Evolutionary conservation across 2,888 invertebrate species (phyloP), one percentile per base, ranked within the genome.

Genomic region (Archips xylosteana): DNA sequence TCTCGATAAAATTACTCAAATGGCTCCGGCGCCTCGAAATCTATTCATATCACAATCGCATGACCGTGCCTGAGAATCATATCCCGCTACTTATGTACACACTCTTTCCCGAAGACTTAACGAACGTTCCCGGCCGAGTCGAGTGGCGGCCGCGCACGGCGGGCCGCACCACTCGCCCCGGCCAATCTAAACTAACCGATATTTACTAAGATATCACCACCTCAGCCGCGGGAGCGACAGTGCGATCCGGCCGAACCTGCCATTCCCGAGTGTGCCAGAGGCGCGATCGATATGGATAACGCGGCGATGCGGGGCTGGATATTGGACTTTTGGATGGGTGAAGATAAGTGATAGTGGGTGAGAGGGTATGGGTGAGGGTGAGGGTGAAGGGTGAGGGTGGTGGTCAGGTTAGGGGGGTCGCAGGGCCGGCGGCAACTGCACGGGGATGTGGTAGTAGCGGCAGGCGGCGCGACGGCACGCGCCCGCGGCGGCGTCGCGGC

Each of bases 361-460:
- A 74, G 76, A 75, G 79, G 80, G 74, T 73, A 63, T 75, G 23
- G 23, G 23, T 23, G 23, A 23, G 23, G 23, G 23, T 63, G 75
- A 63, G 77, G 74, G 67, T 63, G 64, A 69, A 74, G 75, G 75
- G 71, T 61, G 76, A 77, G 84, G 76, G 78, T 78, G 49, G 78
- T 77, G 82, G 83, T 78, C 81, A 83, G 88, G 90, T 92, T 94
- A 94, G 77, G 94, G 94, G 79, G 94, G 94, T 78, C 92, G 90
- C 80, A 92, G 90, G 87, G 97, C 97, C 88, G 97, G 97, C 88
- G 97, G 97, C 96, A 98, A 95, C 89, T 96, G 96, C 92, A 98
- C 96, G 88, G 98, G 98, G 96, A 98, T 98, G 96, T 98, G 98
- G 96, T 98, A 98, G 96, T 98, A 98, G 96, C 98, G 98, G 97